Base-by-base conservation (phyloP, 2,888 invertebrate species). In the Encarsia formosa region DNA sequence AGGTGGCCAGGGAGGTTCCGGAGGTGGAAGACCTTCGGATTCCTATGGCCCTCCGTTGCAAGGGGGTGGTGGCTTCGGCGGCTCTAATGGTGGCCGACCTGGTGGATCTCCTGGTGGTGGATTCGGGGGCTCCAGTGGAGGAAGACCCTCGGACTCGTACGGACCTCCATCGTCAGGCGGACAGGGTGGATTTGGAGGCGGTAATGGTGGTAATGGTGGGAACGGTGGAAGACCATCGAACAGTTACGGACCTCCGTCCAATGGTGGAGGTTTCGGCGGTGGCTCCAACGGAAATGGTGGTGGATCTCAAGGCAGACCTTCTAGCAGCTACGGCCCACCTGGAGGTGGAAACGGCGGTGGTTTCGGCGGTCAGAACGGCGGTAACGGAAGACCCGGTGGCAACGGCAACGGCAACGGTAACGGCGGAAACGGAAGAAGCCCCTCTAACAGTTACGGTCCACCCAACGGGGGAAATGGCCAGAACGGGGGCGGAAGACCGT, bases 221-320 rank as follows among this genome's bases (percentile, higher is more conserved):
- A 40, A 65, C 48, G 64, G 32, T 66, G 60, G 63, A 38, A 20
- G 53, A 2, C 57, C 53, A 20, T 51, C 52, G n/a, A 68, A 65
- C n/a, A 66, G 67, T 41, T 75, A 75, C 58, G 77, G 74, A 31
- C 59, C 74, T 20, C 76, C 75, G 39, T 71, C 64, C 56, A 65
- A 57, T 63, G 45, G 57, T 34, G 48, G 52, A 18, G 57, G 59
- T 65, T 15, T 59, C 44, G 64, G 66, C 35, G 55, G 31, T 44
- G 52, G 50, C 49, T 61, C 59, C 16, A 59, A 61, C 41, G 56
- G 56, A 18, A 23, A 58, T 32, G 62, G 63, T 32, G n/a, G n/a
- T 34, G 34, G 34, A 34, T 6, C 5, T 34, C n/a, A 15, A 11
- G 34, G 34, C 9, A 15, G 16, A 5, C 34, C 1, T n/a, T 11